Evolutionary conservation across 2,888 invertebrate species (phyloP).

Genomic region (Drosophila histrio): DNA sequence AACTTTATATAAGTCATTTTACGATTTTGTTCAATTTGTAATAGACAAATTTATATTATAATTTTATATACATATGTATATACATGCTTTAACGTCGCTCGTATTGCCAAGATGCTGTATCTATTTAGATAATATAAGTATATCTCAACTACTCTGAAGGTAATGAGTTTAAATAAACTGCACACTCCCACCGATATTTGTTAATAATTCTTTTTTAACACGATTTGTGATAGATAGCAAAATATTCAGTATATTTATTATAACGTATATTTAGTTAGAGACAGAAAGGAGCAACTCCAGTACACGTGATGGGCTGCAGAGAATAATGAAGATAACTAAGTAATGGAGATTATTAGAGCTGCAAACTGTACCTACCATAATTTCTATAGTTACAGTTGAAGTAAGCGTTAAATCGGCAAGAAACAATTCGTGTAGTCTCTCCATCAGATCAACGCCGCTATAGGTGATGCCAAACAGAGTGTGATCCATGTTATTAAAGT

Average conservation of each 20-base stretch:
- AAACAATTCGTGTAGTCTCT: not conserved
- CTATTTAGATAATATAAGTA: too few species aligned
- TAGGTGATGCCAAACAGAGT: not conserved
- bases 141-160: too few species aligned
- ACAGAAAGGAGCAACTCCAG: not conserved
- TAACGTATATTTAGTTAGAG: not conserved
- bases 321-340: not conserved
- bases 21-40: not conserved
- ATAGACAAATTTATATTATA: not conserved
- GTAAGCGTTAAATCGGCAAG: not conserved
- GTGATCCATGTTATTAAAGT: not conserved
- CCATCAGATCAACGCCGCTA: not conserved
- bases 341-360: not conserved
- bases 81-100: too few species aligned
- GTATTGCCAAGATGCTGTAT: too few species aligned
- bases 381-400: not conserved
- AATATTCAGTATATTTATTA: not conserved
- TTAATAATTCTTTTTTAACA: too few species aligned
- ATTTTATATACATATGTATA: not conserved
- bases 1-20: not conserved
- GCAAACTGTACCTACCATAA: not conserved
- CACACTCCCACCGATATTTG: too few species aligned
- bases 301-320: not conserved
- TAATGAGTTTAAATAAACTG: too few species aligned
- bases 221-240: too few species aligned